These are phyloP conservation scores for Cosmia trapezina DNA, from an alignment of 2,888 invertebrate genomes.

Conservation along the genomic window DNA sequence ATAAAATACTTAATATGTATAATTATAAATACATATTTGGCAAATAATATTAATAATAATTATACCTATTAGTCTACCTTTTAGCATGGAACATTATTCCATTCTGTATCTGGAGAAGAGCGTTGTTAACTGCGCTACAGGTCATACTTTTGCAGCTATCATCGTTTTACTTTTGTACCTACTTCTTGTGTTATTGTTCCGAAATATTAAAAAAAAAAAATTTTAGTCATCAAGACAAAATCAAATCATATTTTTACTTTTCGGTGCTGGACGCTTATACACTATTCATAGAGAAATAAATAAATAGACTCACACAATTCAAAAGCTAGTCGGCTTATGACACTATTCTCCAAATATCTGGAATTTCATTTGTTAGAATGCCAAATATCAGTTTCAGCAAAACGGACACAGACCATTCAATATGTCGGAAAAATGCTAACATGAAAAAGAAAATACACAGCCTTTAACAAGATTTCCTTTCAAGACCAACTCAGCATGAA, in stretches of 20 bases:
- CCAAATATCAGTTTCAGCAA: slow-evolving; percentile 39
- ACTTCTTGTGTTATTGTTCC: too few species aligned
- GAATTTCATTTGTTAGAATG: not conserved
- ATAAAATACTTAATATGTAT: too few species aligned
- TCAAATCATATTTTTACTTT: not conserved
- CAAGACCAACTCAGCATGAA: slow-evolving; percentile 21
- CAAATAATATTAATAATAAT: too few species aligned
- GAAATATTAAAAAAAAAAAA: too few species aligned
- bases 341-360: not conserved
- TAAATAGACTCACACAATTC: not conserved
- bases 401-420: slow-evolving; percentile 19
- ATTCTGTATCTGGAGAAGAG: too few species aligned
- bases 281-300: not conserved
- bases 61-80: too few species aligned
- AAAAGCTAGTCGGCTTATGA: not conserved
- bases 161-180: too few species aligned
- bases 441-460: slow-evolving; percentile 20
- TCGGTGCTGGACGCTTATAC: not conserved
- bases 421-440: slow-evolving; percentile 29
- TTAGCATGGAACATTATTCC: too few species aligned
- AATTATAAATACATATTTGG: too few species aligned
- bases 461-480: slow-evolving; percentile 6
- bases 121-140: too few species aligned
- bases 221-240: not conserved
- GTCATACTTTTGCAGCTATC: too few species aligned